A percentile compares a stretch with the other conserved stretches of the same genome.
These are phyloP conservation scores for Papilio demoleus DNA, from an alignment of 2,888 invertebrate species.

Conservation along the genomic window DNA sequence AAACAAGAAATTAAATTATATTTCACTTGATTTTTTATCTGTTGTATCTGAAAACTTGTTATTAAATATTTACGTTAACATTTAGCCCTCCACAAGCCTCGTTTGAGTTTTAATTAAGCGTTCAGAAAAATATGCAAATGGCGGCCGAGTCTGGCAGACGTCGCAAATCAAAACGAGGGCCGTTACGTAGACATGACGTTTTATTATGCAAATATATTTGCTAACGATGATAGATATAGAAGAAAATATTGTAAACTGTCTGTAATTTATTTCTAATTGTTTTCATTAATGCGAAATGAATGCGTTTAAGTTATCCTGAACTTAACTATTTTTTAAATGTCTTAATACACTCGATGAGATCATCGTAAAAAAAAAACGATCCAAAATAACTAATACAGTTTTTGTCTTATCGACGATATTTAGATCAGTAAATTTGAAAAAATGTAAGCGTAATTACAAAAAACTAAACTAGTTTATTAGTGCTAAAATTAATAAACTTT, in stretches of 20 bases:
- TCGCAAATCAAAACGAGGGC: conserved; percentile 76
- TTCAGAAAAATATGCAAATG: conserved; percentile 73
- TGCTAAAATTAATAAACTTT: not conserved
- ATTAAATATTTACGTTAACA: conserved; percentile 32
- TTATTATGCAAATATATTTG: conserved; percentile 82
- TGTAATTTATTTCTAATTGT: not conserved
- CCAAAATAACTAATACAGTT: too few species aligned
- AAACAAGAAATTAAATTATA: not conserved
- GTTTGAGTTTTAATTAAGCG: conserved; percentile 63
- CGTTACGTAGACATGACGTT: conserved; percentile 60
- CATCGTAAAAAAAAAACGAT: too few species aligned
- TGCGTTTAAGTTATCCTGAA: too few species aligned
- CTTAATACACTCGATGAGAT: too few species aligned
- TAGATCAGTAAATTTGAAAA: too few species aligned
- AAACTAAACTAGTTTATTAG: too few species aligned
- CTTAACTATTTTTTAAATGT: too few species aligned
- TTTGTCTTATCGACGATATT: too few species aligned
- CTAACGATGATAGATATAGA: conserved; percentile 58
- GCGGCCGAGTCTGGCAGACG: conserved; percentile 71
- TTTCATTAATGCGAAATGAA: not conserved
- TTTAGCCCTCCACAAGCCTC: conserved; percentile 41
- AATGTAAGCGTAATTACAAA: not conserved
- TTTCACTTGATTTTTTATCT: not conserved
- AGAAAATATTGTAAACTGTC: conserved; percentile 6
- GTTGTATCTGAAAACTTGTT: not conserved